phyloP scores from a whole-genome alignment of 2,113 vertebrate species.

The Heloderma charlesbogerti region DNA sequence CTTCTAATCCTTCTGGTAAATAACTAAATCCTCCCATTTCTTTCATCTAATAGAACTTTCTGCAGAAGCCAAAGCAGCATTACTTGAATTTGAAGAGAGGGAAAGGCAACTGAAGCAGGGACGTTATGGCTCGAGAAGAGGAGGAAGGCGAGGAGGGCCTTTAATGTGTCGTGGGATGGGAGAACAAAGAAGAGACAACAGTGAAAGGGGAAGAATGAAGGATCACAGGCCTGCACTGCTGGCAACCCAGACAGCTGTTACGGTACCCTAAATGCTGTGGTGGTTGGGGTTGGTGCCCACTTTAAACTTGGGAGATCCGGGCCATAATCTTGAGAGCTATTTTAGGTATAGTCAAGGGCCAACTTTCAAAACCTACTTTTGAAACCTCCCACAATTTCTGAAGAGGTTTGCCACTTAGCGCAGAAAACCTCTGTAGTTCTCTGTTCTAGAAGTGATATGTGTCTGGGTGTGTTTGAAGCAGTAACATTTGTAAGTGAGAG shows the following conservation, averaged over 20 bases:
- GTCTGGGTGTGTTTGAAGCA: neutral
- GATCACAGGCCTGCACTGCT: constrained; percentile 87
- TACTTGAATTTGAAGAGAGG: constrained; percentile 91
- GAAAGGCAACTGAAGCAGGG: constrained; percentile 90
- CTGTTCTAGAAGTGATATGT: neutral
- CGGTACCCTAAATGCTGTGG: constrained; percentile 78
- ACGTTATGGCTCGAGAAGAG: constrained; percentile 83
- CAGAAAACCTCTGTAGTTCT: too few species aligned
- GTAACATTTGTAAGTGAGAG: neutral
- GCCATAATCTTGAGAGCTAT: neutral
- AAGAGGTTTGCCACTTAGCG: neutral
- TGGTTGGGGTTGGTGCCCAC: neutral
- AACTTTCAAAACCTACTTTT: neutral
- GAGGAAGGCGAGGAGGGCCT: constrained; percentile 83
- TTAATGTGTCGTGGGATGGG: constrained; percentile 80
- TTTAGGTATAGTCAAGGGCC: neutral
- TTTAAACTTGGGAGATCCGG: neutral
- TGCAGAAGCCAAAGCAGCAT: constrained; percentile 93
- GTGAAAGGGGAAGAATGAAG: constrained; percentile 85
- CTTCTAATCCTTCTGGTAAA: neutral
- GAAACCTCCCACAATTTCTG: neutral
- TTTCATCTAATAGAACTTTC: constrained; percentile 86
- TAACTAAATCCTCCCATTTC: constrained; percentile 38
- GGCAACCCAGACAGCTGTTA: constrained; percentile 82
- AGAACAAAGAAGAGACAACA: constrained; percentile 84